phyloP scores from a whole-genome alignment of 2,113 vertebrate genomes.

The Nibea coibor region DNA sequence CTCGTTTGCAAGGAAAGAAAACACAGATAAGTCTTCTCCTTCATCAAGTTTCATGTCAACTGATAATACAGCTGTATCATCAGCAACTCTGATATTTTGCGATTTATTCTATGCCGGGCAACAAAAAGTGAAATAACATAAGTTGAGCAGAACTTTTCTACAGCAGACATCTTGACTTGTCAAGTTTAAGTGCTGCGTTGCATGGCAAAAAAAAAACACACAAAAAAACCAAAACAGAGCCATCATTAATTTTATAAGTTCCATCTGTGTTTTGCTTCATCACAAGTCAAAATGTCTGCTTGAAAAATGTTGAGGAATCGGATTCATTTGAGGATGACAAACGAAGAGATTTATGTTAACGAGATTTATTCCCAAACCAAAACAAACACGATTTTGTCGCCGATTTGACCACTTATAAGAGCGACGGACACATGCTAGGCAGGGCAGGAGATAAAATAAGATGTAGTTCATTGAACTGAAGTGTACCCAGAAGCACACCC shows the following conservation, averaged over 20 bases:
- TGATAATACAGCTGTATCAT: not conserved
- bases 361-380: not conserved
- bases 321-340: no score
- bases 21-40: not conserved
- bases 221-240: not conserved
- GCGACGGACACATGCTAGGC: no score
- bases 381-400: not conserved
- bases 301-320: no score
- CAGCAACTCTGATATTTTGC: not conserved
- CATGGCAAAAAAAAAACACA: not conserved
- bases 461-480: no score
- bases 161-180: not conserved
- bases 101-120: not conserved
- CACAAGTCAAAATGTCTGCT: not conserved
- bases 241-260: not conserved
- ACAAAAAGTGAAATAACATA: not conserved
- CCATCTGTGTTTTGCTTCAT: not conserved
- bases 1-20: not conserved
- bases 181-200: not conserved
- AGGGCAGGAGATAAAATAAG: no score
- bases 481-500: no score
- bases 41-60: no score
- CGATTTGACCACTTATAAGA: no score
- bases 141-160: not conserved
- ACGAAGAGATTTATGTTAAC: not conserved